Base-by-base conservation (phyloP, 2,797 vertebrate species). In the Enteromius mattozi region DNA sequence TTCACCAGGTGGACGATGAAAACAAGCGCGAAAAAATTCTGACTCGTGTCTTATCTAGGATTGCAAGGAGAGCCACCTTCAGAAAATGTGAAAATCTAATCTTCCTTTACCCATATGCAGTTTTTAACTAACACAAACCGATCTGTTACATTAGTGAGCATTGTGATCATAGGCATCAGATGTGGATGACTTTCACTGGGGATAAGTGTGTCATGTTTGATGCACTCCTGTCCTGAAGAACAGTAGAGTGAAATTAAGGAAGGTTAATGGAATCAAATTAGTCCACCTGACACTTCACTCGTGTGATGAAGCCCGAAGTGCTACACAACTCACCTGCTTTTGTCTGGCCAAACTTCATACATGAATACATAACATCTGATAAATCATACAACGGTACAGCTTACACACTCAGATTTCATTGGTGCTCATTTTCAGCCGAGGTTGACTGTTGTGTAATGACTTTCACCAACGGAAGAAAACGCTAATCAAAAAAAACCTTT, bases 221-320 rank as follows among this genome's bases (percentile, higher is more conserved):
- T 42, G 3, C 27, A 45, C 37, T 78, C 69, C 77, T 10, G n/a
- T 63, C 40, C 56, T 42, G 56, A 33, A 54, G 69, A 49, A 70
- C 45, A 54, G 78, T 59, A 81, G 71, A 81, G 56, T 19, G 27
- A 80, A 78, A 40, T 78, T 82, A 66, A 69, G 68, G 68, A 86
- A 85, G 81, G 85, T 85, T 85, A 74, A 74, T 77, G 70, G 78
- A 77, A 74, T 82, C 35, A 72, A 51, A 33, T 35, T 49, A 54
- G 81, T 35, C 37, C 27, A 88, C 78, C 81, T 42, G 82, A 87
- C 76, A 82, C 85, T 85, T 70, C 56, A n/a, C 24, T 47, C 33
- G 37, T 17, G 80, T 42, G 68, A 24, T 78, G 47, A 9, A 13
- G 68, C 68, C 59, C 37, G 12, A 40, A 54, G 65, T 65, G 78